Base-by-base conservation (phyloP, 2,888 invertebrate genomes). In the Schrankia costaestrigalis region DNA sequence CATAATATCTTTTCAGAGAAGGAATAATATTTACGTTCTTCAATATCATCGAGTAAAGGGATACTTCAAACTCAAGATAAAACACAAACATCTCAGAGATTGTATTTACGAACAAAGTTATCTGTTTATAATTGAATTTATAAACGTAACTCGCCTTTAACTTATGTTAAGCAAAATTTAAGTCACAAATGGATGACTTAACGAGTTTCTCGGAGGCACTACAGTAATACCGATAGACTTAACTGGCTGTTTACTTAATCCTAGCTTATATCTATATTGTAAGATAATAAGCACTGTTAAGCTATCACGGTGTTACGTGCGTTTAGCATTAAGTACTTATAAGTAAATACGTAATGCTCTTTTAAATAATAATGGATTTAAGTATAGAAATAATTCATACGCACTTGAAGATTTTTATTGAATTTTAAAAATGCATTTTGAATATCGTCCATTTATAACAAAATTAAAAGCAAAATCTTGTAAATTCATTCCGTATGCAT, bases 81-180 rank as follows among this genome's bases (percentile, higher is more conserved):
- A 29, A 29, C 12, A 29, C 21, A 19, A 14, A 25, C 19, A 29
- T 18, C 11, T 18, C 25, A 5, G 29, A 35, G 28, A 26, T 27
- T 24, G n/a, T 30, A 44, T 10, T 39, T 6, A 1, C 24, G 25
- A 36, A 18, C 14, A 28, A 17, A 26, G 23, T 31, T 18, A 27
- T 30, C 27, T 28, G 4, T 12, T 12, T 15, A 22, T 28, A 30
- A 46, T 29, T 17, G 29, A 25, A 34, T 50, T 46, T 35, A 35
- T 28, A 26, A 42, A 32, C 27, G 28, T 19, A 32, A 32, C 32
- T 37, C 32, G 0, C 11, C 11, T 21, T 31, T 22, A 37, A 17
- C 22, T 46, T 12, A 13, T 39, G 21, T 42, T 39, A 28, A 26
- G 13, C 11, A 36, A 51, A 42, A 38, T 39, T 39, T 31, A 32